A percentile compares a stretch with the other conserved stretches of the same genome.
These are phyloP conservation scores for Hyposoter didymator DNA, from an alignment of 2,888 invertebrate species.

Conservation along the genomic window DNA sequence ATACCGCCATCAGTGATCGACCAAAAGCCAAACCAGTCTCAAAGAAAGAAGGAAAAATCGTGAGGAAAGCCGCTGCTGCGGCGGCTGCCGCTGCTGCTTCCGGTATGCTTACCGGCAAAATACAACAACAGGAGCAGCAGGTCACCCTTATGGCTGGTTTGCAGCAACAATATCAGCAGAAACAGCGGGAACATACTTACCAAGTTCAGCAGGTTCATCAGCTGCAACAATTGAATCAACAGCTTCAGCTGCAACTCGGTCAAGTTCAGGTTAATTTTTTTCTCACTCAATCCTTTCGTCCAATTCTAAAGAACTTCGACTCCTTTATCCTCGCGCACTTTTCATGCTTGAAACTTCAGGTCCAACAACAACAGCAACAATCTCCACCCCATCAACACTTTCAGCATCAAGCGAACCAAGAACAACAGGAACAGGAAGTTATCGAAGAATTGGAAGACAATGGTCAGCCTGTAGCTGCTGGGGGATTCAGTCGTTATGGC, in stretches of 20 bases:
- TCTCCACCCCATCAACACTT: constrained; percentile 66
- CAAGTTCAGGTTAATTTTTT: constrained; percentile 79
- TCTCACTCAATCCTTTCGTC: background rate
- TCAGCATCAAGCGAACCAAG: constrained; percentile 64
- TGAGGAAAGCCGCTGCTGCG: constrained; percentile 86
- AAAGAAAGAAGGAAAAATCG: constrained; percentile 92
- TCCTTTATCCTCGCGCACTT: background rate
- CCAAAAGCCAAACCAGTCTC: constrained; percentile 93
- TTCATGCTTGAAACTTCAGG: constrained; percentile 69
- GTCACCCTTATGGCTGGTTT: constrained; percentile 81
- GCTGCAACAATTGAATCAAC: constrained; percentile 82
- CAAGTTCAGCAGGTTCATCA: constrained; percentile 82
- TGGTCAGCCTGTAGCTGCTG: constrained; percentile 70
- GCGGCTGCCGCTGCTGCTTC: constrained; percentile 67
- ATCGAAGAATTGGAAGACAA: constrained; percentile 68
- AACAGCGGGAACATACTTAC: constrained; percentile 80
- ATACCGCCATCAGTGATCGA: constrained; percentile 92
- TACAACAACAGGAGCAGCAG: constrained; percentile 80
- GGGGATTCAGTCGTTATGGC: constrained; percentile 75
- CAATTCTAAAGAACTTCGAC: background rate
- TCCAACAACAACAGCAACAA: constrained; percentile 76
- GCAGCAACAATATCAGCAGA: constrained; percentile 79
- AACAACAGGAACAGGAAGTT: constrained; percentile 77
- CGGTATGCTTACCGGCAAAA: constrained; percentile 71
- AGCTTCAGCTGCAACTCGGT: constrained; percentile 81